These are phyloP conservation scores for Ferrisia virgata DNA, from an alignment of 2,888 invertebrate genomes.

Conservation along the genomic window DNA sequence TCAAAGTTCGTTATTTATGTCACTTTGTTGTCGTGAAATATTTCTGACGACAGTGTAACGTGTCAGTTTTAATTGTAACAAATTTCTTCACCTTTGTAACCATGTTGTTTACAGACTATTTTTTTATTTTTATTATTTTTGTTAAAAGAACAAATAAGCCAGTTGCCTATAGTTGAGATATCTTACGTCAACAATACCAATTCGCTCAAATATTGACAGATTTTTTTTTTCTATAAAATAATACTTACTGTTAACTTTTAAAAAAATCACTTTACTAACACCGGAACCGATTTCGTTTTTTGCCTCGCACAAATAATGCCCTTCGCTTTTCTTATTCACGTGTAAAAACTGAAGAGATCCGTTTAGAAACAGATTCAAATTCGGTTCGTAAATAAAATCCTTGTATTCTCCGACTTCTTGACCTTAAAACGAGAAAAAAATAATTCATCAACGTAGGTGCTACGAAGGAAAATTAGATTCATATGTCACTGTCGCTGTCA, in stretches of 20 bases:
- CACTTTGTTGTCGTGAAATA: too few species aligned
- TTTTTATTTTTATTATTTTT: not conserved
- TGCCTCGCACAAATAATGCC: conserved; percentile 89
- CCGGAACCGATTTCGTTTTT: conserved; percentile 87
- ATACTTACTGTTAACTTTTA: conserved; percentile 84
- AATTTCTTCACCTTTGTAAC: not conserved
- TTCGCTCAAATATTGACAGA: too few species aligned
- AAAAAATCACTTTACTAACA: conserved; percentile 84
- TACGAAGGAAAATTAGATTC: not conserved
- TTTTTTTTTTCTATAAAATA: too few species aligned
- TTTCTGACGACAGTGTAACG: not conserved
- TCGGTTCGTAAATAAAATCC: conserved; percentile 76
- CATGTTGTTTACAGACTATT: too few species aligned
- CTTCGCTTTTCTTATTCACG: conserved; percentile 82
- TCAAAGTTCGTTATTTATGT: too few species aligned
- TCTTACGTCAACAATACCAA: not conserved
- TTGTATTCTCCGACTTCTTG: conserved; percentile 74
- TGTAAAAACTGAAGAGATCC: conserved; percentile 79
- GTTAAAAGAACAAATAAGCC: not conserved
- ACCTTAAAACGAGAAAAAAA: conserved; percentile 54
- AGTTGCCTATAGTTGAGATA: too few species aligned
- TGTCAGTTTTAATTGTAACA: not conserved
- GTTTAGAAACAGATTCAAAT: conserved; percentile 72
- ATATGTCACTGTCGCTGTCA: not conserved
- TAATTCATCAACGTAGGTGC: not conserved